Percentiles rank a stretch among this genome's conserved stretches.
These are phyloP conservation scores for Quadriops clusia DNA, from an alignment of 2,888 invertebrate genomes.

Conservation along the genomic window DNA sequence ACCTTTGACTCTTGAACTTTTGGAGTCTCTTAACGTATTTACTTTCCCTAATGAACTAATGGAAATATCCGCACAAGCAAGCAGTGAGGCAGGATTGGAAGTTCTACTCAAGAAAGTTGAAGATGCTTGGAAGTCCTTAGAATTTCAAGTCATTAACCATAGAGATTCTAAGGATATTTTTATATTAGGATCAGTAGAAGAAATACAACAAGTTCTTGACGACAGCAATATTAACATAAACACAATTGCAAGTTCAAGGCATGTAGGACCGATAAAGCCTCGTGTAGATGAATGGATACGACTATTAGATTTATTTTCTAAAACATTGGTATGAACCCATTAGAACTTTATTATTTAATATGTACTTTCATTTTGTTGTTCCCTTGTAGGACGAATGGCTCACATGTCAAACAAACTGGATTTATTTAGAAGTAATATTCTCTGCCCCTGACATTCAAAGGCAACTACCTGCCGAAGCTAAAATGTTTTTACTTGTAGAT, in stretches of 20 bases:
- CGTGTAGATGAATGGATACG: constrained; percentile 74
- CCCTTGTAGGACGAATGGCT: constrained; percentile 76
- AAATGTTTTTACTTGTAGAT: constrained; percentile 74
- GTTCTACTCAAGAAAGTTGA: constrained; percentile 71
- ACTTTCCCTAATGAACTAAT: constrained; percentile 60
- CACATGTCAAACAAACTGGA: constrained; percentile 84
- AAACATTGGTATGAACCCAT: constrained; percentile 52
- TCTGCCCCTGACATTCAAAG: constrained; percentile 89
- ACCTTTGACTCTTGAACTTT: constrained; percentile 49
- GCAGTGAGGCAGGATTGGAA: constrained; percentile 77
- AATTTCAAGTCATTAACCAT: constrained; percentile 64
- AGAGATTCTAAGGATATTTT: constrained; percentile 76
- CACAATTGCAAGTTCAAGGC: constrained; percentile 76
- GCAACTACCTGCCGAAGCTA: constrained; percentile 82
- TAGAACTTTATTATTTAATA: not conserved
- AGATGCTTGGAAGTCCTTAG: constrained; percentile 69
- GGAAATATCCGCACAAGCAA: constrained; percentile 80
- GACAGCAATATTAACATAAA: constrained; percentile 78
- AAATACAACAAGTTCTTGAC: constrained; percentile 68
- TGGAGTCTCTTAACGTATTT: constrained; percentile 66
- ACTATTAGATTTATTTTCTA: constrained; percentile 65
- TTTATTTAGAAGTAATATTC: constrained; percentile 89
- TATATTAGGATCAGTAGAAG: constrained; percentile 74
- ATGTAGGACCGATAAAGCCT: constrained; percentile 72
- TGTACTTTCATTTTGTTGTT: constrained; percentile 8